Base-by-base conservation (phyloP, 2,113 vertebrate species). In the Phycodurus eques region DNA sequence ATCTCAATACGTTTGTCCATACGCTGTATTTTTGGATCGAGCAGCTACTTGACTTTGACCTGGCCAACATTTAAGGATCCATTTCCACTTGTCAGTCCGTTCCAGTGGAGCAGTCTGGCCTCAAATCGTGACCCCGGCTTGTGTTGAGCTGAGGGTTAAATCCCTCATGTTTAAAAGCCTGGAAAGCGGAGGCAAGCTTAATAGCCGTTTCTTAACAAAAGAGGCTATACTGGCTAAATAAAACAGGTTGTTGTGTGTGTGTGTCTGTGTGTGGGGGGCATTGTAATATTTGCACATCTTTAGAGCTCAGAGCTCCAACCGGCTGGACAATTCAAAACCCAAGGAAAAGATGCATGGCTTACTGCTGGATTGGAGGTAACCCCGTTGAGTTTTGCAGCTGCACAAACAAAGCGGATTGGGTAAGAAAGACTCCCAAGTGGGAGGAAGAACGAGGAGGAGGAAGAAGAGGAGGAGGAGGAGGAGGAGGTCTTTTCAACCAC, bases 391-490 rank as follows among this genome's bases (percentile, higher is more conserved):
- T 88, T 80, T 89, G 83, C 92, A 93, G 92, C 91, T 93, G 92
- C 91, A 90, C 91, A 92, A 93, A 93, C 87, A 92, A 92, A 89
- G 86, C 82, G 74, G 72, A 63, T 49, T 75, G 77, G 63, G 83
- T 82, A 87, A 92, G 88, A 92, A 92, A 90, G 85, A 70, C 77
- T 73, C 81, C 80, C 85, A 77, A 76, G 70, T 78, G 78, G 59
- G 78, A 75, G 59, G 71, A 73, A 75, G 76, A 81, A 78, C 53
- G 46, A 79, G 35, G 60, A 76, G 61, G 31, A 76, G 79, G 12
- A 68, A 46, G 82, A 53, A 64, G 49, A 79, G 67, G 75, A 11
- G 76, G 46, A 78, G 67, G 49, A 79, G 67, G 75, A 11, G 76
- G 46, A 78, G 67, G 73, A 17, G 75, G 70, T 74, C 72, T 68